Percentiles rank a stretch among this genome's conserved stretches.
Evolutionary conservation across 2,113 vertebrate genomes (phyloP).

Genomic region (Anolis carolinensis): DNA sequence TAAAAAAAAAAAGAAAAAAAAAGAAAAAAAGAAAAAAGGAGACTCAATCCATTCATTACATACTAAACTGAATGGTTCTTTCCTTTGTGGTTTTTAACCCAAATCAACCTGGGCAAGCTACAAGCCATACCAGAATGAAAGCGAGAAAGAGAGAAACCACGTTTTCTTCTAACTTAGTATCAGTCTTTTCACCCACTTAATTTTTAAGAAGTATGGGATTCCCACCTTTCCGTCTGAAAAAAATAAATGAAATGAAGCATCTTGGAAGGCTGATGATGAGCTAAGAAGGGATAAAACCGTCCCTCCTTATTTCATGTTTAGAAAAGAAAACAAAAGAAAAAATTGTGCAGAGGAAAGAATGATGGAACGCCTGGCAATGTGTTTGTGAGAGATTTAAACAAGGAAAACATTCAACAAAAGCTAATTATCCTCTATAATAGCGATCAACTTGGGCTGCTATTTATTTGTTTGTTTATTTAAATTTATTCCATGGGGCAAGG

Average conservation of each 20-base stretch:
- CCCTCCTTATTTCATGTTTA: too few species aligned
- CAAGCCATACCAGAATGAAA: not conserved
- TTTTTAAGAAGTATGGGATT: not conserved
- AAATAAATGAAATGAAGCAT: not conserved
- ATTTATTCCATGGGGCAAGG: slow-evolving; percentile 38
- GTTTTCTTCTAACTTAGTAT: not conserved
- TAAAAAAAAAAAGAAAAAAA: slow-evolving; percentile 46
- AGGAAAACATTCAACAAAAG: not conserved
- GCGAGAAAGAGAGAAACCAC: not conserved
- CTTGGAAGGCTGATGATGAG: not conserved
- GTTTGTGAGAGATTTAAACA: not conserved
- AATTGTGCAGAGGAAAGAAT: not conserved
- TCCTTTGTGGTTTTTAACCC: not conserved
- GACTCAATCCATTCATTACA: not conserved
- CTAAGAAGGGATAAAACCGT: too few species aligned
- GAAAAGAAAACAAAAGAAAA: not conserved
- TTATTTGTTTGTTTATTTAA: slow-evolving; percentile 14
- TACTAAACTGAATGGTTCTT: not conserved
- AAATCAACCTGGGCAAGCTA: not conserved
- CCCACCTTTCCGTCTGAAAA: not conserved
- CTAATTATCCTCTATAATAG: slow-evolving; percentile 44
- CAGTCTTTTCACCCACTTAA: not conserved
- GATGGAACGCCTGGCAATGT: not conserved
- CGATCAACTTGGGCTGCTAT: slow-evolving; percentile 41
- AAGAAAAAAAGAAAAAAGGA: slow-evolving; percentile 23